Conservation (phyloP, 2,113 vertebrate genomes). For the Colius striatus region DNA sequence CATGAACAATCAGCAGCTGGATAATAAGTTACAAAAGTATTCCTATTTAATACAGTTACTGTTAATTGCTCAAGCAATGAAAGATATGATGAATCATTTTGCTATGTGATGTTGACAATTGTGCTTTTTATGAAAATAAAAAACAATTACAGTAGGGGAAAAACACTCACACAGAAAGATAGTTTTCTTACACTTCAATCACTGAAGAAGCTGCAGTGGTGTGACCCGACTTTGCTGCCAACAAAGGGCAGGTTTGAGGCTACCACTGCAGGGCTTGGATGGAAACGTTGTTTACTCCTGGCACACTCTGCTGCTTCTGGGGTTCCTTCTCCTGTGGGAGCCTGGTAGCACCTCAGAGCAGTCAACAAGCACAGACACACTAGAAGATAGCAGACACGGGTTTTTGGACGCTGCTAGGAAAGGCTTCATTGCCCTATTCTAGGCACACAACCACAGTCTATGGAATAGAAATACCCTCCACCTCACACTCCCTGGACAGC, state of each 20-base stretch:
- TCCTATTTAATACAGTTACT: neutral
- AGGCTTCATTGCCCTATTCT: neutral
- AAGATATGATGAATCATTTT: neutral
- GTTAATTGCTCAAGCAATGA: neutral
- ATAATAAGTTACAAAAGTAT: neutral
- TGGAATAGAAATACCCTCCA: neutral
- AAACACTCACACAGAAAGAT: neutral
- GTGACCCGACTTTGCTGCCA: rapidly evolving
- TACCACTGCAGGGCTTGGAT: neutral
- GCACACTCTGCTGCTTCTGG: neutral
- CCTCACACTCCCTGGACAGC: neutral
- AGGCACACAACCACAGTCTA: neutral
- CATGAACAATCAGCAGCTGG: neutral
- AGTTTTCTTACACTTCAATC: rapidly evolving
- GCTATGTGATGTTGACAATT: neutral
- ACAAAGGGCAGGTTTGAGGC: neutral
- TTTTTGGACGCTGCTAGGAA: neutral
- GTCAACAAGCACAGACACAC: rapidly evolving
- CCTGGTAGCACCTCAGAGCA: neutral
- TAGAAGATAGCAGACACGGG: rapidly evolving
- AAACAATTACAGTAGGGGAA: neutral
- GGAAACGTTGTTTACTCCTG: neutral
- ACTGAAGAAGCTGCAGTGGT: rapidly evolving
- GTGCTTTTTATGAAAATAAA: neutral
- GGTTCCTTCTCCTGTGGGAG: neutral